Evolutionary conservation across 2,113 vertebrate genomes (phyloP).

Genomic region (Todiramphus saurophagus): DNA sequence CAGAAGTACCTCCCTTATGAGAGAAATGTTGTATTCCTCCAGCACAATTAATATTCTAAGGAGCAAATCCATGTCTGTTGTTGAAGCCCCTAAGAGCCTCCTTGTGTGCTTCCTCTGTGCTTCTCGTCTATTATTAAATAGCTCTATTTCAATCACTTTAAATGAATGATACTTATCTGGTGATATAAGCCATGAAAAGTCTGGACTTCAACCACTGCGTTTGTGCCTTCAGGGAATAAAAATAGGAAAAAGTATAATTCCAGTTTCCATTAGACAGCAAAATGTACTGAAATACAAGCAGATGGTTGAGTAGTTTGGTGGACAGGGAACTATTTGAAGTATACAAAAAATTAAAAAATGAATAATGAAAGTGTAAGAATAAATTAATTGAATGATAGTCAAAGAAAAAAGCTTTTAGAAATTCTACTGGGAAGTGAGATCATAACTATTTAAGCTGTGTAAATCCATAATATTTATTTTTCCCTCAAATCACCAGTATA

Average conservation of each 20-base stretch:
- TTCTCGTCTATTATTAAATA: constrained; percentile 21
- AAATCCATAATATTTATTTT: not conserved
- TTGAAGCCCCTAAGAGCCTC: not conserved
- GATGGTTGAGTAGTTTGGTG: not conserved
- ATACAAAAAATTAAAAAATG: not conserved
- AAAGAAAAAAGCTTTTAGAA: not conserved
- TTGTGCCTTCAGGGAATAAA: not conserved
- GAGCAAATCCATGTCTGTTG: not conserved
- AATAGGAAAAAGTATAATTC: not conserved
- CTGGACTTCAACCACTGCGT: not conserved
- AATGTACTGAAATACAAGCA: not conserved
- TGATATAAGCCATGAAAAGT: not conserved
- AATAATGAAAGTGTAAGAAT: not conserved
- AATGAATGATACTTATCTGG: constrained; percentile 1
- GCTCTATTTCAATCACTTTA: not conserved
- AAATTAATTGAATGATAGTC: not conserved
- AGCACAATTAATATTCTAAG: not conserved
- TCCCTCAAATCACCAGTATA: not conserved
- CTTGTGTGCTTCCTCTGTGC: not conserved
- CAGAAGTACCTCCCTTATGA: not conserved
- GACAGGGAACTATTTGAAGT: not conserved
- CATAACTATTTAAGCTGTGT: not conserved
- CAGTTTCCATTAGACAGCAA: not conserved
- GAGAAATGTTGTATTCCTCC: not conserved
- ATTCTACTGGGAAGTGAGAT: not conserved